These are phyloP conservation scores for Centrocercus urophasianus DNA, from an alignment of 2,113 vertebrate species.

Conservation along the genomic window DNA sequence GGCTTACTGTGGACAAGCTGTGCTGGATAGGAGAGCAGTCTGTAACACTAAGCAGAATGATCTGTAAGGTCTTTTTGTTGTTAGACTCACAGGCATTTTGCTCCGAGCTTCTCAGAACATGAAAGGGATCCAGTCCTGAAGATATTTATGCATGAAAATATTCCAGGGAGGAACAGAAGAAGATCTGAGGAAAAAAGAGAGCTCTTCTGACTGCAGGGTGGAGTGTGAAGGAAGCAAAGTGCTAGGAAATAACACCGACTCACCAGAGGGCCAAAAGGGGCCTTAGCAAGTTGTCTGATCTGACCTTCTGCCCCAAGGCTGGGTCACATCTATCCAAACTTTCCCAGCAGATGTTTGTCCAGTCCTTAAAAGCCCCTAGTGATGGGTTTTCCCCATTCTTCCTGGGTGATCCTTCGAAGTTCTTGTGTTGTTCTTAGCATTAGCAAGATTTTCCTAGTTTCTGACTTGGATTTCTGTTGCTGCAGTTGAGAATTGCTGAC, in stretches of 20 bases:
- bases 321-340: conserved; percentile 43
- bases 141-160: neutral
- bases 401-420: neutral
- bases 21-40: neutral
- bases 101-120: neutral
- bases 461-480: neutral
- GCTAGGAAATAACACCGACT: no score
- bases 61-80: neutral
- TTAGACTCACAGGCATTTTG: neutral
- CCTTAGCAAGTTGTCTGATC: neutral
- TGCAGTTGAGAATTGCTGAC: neutral
- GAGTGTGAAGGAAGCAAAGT: neutral
- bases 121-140: neutral
- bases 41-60: neutral
- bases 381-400: neutral
- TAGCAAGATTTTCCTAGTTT: neutral
- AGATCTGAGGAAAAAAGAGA: neutral
- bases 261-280: rapidly evolving
- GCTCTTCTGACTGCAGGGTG: neutral
- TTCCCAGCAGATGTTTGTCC: conserved; percentile 55
- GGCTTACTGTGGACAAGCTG: neutral
- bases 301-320: conserved; percentile 1
- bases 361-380: neutral
- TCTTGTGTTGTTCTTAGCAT: neutral
- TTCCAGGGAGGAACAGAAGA: neutral